These are phyloP conservation scores for Watsonalla cultraria DNA, from an alignment of 2,888 invertebrate species.

Conservation along the genomic window DNA sequence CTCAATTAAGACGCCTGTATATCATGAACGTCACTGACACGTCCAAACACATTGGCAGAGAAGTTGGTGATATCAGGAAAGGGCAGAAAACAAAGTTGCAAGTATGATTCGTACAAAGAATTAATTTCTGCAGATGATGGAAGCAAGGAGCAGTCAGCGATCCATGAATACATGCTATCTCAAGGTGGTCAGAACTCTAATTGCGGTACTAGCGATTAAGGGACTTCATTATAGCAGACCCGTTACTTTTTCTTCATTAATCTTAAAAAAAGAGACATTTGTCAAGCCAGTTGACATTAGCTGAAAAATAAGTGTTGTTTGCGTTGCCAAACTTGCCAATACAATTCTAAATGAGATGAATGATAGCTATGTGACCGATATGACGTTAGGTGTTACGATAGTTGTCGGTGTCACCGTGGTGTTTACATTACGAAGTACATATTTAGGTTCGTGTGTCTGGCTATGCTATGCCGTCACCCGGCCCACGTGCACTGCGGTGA, in stretches of 20 bases:
- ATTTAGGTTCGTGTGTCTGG: conserved; percentile 42
- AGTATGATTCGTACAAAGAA: too few species aligned
- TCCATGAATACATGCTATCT: too few species aligned
- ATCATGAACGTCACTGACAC: too few species aligned
- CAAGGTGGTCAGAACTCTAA: too few species aligned
- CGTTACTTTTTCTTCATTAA: background rate
- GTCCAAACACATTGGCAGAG: too few species aligned
- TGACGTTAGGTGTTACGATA: background rate
- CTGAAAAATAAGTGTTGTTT: background rate
- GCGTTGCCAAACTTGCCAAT: background rate
- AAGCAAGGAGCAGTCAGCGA: too few species aligned
- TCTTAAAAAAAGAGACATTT: background rate
- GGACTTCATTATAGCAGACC: too few species aligned
- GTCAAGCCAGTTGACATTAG: background rate
- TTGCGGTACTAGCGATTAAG: too few species aligned
- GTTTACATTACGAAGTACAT: conserved; percentile 35
- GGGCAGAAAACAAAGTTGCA: too few species aligned
- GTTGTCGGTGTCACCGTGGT: conserved; percentile 3
- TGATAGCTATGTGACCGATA: background rate
- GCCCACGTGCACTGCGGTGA: conserved; percentile 51
- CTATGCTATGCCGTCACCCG: conserved; percentile 33
- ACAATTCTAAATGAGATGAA: background rate
- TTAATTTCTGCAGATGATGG: too few species aligned
- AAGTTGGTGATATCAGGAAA: too few species aligned
- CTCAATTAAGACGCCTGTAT: too few species aligned